phyloP scores from a whole-genome alignment of 2,888 invertebrate species.

The Euplagia quadripunctaria region DNA sequence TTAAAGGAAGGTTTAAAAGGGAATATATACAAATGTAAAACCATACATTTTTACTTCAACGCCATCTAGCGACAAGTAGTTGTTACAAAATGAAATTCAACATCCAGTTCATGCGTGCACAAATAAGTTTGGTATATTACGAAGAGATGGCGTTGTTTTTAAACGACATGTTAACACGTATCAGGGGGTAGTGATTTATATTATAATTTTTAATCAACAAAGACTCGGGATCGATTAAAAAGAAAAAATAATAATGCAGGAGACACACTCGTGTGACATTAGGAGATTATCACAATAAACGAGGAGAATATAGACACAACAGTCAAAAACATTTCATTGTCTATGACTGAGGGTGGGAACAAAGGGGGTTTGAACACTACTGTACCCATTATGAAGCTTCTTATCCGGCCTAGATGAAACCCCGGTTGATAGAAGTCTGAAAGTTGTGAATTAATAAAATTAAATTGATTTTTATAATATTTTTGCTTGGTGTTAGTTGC shows the following conservation, averaged over 20 bases:
- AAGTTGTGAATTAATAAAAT: slow-evolving; percentile 49
- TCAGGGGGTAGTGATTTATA: background rate
- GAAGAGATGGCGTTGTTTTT: slow-evolving; percentile 54
- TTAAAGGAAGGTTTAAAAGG: background rate
- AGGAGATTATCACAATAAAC: background rate
- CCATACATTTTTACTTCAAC: slow-evolving; percentile 2
- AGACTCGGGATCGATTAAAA: background rate
- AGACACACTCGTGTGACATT: slow-evolving; percentile 15
- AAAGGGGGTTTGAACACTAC: slow-evolving; percentile 43
- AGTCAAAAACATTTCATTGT: slow-evolving; percentile 28
- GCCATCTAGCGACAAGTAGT: slow-evolving; percentile 48
- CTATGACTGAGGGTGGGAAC: slow-evolving; percentile 20
- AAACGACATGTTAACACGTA: background rate
- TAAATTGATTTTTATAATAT: background rate
- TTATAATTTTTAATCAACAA: background rate
- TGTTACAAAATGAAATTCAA: slow-evolving; percentile 24
- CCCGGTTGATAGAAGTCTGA: slow-evolving; percentile 75
- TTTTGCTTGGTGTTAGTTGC: background rate
- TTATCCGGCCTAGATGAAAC: slow-evolving; percentile 71
- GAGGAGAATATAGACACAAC: slow-evolving; percentile 1
- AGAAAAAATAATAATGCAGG: slow-evolving; percentile 6
- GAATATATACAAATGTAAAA: background rate
- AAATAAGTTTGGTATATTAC: slow-evolving; percentile 22
- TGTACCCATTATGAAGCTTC: slow-evolving; percentile 79
- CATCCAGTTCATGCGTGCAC: background rate